Conservation (phyloP, 2,113 vertebrate genomes). For the Sturnus vulgaris region DNA sequence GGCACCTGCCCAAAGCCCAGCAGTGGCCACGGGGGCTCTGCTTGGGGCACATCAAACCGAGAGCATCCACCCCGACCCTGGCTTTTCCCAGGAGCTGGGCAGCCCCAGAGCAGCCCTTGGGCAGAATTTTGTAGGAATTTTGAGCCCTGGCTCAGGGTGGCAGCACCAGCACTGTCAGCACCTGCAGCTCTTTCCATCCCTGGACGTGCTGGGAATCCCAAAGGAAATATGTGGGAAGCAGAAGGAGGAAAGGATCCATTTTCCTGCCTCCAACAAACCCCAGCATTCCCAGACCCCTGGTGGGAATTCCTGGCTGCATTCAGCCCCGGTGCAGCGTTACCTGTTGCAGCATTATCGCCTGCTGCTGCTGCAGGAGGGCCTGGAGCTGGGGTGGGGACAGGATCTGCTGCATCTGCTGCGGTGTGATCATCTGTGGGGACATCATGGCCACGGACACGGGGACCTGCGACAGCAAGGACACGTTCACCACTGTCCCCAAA, state of each 20-base stretch:
- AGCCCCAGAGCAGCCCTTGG: neutral
- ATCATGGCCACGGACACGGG: slow-evolving; percentile 99
- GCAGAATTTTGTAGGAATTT: neutral
- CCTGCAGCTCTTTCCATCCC: neutral
- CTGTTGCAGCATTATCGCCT: slow-evolving; percentile 98
- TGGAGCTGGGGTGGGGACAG: slow-evolving; percentile 95
- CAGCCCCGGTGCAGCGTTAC: slow-evolving; percentile 56
- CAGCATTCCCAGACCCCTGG: neutral
- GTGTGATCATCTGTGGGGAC: slow-evolving; percentile 98
- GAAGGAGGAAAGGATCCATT: neutral
- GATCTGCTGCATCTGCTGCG: slow-evolving; percentile 99
- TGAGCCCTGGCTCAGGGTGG: neutral
- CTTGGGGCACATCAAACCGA: fast-evolving
- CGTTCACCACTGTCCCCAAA: neutral
- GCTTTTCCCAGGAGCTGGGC: neutral
- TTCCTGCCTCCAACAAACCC: neutral
- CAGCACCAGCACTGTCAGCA: neutral
- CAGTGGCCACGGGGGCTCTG: fast-evolving
- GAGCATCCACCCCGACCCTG: fast-evolving
- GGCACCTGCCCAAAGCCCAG: neutral
- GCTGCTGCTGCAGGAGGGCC: slow-evolving; percentile 96
- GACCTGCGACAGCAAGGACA: slow-evolving; percentile 71
- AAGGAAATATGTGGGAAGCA: fast-evolving
- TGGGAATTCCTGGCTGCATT: fast-evolving
- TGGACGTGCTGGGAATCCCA: neutral